These are phyloP conservation scores for Phasia obesa DNA, from an alignment of 2,888 invertebrate genomes.

Conservation along the genomic window DNA sequence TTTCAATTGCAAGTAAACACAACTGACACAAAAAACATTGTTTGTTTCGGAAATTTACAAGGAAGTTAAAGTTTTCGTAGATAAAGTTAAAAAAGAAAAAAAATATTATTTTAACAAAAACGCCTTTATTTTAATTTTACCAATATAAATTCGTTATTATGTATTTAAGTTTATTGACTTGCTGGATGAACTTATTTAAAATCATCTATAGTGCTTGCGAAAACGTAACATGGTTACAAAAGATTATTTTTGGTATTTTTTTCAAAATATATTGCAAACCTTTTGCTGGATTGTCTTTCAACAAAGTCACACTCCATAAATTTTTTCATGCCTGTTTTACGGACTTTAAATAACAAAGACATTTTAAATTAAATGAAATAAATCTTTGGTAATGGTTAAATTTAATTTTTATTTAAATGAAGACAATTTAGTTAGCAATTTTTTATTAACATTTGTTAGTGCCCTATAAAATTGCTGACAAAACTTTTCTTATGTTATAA, in stretches of 20 bases:
- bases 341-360: not conserved
- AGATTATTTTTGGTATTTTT: not conserved
- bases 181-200: slow-evolving; percentile 5
- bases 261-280: not conserved
- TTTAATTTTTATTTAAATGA: too few relatives aligned
- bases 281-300: slow-evolving; percentile 9
- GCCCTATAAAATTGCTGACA: too few relatives aligned
- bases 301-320: slow-evolving; percentile 59
- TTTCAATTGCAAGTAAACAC: slow-evolving; percentile 32
- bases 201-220: not conserved
- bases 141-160: not conserved
- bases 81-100: slow-evolving; percentile 13
- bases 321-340: slow-evolving; percentile 34
- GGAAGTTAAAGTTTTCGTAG: slow-evolving; percentile 53
- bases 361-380: not conserved
- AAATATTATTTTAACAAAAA: slow-evolving; percentile 8
- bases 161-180: slow-evolving; percentile 32
- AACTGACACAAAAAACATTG: slow-evolving; percentile 12
- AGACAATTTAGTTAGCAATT: too few relatives aligned
- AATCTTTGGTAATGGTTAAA: too few relatives aligned
- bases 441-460: too few relatives aligned
- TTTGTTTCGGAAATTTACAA: slow-evolving; percentile 35
- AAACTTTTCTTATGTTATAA: too few relatives aligned
- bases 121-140: slow-evolving; percentile 22
- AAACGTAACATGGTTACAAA: not conserved